Percentiles rank a stretch among this genome's conserved stretches.
Evolutionary conservation across 2,888 invertebrate genomes (phyloP).

Genomic region (Stenodema calcarata): DNA sequence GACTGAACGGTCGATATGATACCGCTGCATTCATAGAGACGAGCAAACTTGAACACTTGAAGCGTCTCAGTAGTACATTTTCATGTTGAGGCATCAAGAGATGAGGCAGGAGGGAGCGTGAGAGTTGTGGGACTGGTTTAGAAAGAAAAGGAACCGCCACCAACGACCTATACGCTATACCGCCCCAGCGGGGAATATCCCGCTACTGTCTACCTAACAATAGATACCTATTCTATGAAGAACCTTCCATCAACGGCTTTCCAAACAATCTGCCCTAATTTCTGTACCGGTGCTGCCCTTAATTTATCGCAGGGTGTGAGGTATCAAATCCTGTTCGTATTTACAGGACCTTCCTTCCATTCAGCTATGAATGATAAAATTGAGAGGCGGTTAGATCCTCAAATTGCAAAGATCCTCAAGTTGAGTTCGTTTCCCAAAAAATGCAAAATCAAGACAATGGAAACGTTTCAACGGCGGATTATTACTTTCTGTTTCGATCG

Average conservation of each 20-base stretch:
- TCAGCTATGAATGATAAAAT: no score
- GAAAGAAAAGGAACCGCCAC: slow-evolving; percentile 18
- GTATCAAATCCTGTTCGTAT: no score
- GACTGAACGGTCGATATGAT: background rate
- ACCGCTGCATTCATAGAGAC: background rate
- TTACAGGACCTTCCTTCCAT: no score
- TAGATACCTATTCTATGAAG: background rate
- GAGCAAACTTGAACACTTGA: background rate
- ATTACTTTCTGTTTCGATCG: no score
- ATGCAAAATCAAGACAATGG: no score
- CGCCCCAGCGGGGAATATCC: background rate
- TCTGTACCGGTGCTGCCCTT: background rate
- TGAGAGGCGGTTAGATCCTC: no score
- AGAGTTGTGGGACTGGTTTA: slow-evolving; percentile 23
- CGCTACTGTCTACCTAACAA: background rate
- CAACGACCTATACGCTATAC: background rate
- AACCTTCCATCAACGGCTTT: slow-evolving; percentile 6
- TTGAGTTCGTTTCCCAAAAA: no score
- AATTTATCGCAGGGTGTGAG: no score
- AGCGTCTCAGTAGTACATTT: background rate
- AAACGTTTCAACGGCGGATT: no score
- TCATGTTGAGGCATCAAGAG: background rate
- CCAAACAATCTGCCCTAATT: slow-evolving; percentile 8
- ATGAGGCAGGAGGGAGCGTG: background rate
- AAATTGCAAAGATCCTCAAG: no score